Evolutionary conservation across 2,113 vertebrate species (phyloP), one percentile per base, ranked within the genome.

Genomic region (Clinocottus analis): DNA sequence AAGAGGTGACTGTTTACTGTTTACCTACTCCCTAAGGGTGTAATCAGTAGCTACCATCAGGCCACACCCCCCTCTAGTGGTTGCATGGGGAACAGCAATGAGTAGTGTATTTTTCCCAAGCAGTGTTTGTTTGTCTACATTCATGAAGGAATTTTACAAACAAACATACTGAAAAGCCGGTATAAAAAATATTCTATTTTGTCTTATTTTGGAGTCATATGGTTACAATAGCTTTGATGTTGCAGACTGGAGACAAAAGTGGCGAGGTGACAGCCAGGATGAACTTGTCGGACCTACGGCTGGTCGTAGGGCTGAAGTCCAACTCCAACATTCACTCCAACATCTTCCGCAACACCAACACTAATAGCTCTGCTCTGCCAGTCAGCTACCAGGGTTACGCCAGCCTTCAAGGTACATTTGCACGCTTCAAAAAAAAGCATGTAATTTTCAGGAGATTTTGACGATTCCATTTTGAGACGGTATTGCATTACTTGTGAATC

Each of bases 271-370:
- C 97, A 0, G 98, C 98, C 27, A 94, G 95, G 75, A 96, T 98
- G 90, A 99, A 98, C 77, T 92, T 99, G 83, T 97, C 97, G 2
- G 97, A 99, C 86, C 96, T 99, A 53, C 97, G 97, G 61, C 93
- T 97, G 93, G 97, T 97, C 51, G 96, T 99, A 49, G 95, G 96
- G 68, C 90, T 99, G 31, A 93, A 93, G 72, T 90, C 90, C 62
- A 94, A 82, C 82, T 75, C 83, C 59, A 95, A 94, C 78, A 94
- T 94, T 69, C 95, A 94, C 86, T 89, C 95, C 17, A 95, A 95
- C 85, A 94, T 92, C 25, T 95, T 96, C 47, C 55, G 94, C 51
- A 96, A 96, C 89, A 95, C 95, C 49, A 97, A 95, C 84, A 94
- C 95, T 12, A 97, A 96, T 75, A 95, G 84, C 43, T 95, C 95